Evolutionary conservation across 2,888 invertebrate species (phyloP), one percentile per base, ranked within the genome.

Genomic region (Seira ritae): DNA sequence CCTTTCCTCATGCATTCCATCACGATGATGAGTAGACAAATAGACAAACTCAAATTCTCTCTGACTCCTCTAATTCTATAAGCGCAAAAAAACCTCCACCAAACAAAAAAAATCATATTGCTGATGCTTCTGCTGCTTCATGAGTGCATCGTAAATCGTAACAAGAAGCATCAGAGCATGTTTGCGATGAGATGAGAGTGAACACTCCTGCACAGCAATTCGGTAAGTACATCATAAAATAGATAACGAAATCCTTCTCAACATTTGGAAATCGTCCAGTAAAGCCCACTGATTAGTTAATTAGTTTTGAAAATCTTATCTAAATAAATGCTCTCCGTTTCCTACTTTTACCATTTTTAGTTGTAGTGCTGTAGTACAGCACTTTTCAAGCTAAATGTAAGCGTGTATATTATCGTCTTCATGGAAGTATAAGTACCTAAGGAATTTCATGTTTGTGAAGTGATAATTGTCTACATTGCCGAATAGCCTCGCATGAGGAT

Each of bases 181-280:
- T 50, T 2, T 31, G 31, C 8, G 31, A 31, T 31, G 31, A 31
- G 31, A 31, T 31, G 31, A 31, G 31, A 50, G 50, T 50, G 50
- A 50, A 50, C 50, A 50, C 50, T 50, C 50, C 6, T 50, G 50
- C 50, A 50, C 12, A n/a, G 50, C 50, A n/a, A 50, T 50, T 50
- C 50, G 2, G 50, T 50, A 50, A 8, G 50, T 50, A 50, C 50
- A 50, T 50, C 50, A 50, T 50, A 50, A 50, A 50, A 50, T 12
- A 50, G 50, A 50, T 50, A 50, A 50, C 50, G 15, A 50, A 50
- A 50, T 50, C 50, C 12, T 50, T 50, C 17, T 50, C 50, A 50
- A 62, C 72, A 62, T 65, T 73, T 73, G 65, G 73, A 65, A 73
- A 73, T 73, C 73, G 60, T 65, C 42, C 71, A 72, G 71, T 60